Evolutionary conservation across 1,140 invertebrate species (phyloP).

Genomic region (Drosophila navojoa): DNA sequence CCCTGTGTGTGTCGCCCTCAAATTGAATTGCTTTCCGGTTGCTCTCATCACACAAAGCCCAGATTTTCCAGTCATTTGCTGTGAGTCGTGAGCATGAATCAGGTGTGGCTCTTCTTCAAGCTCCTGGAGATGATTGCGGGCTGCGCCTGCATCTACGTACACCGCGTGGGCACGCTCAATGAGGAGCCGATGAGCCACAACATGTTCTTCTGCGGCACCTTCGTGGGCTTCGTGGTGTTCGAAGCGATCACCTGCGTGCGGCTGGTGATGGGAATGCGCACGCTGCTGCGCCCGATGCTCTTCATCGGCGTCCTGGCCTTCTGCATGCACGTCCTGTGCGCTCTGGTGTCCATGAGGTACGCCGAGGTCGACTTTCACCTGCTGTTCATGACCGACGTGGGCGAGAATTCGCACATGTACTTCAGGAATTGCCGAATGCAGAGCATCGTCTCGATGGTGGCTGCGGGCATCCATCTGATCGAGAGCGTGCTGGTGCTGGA

Average conservation of each 20-base stretch:
- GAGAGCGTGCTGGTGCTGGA: constrained; percentile 25
- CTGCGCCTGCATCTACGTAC: not conserved
- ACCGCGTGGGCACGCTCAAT: not conserved
- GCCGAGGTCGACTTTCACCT: constrained; percentile 42
- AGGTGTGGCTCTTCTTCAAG: constrained; percentile 35
- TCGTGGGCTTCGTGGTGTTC: constrained; percentile 21
- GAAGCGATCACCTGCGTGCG: not conserved
- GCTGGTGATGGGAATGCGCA: constrained; percentile 1
- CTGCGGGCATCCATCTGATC: constrained; percentile 9
- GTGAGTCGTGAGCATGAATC: constrained; percentile 31
- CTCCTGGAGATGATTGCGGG: constrained; percentile 4
- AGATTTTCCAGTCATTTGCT: not conserved
- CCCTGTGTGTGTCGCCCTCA: constrained; percentile 12
- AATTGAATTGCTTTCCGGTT: constrained; percentile 43
- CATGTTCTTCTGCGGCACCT: constrained; percentile 40
- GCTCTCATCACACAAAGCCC: not conserved
- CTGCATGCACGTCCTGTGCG: constrained; percentile 29
- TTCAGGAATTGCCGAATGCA: constrained; percentile 27
- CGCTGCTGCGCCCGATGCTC: constrained; percentile 22
- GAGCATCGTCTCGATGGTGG: constrained; percentile 4
- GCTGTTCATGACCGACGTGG: constrained; percentile 24
- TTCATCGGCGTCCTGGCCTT: not conserved
- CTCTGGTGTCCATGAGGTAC: constrained; percentile 14
- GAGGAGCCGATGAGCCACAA: constrained; percentile 29
- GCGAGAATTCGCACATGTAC: constrained; percentile 24